Evolutionary conservation across 2,113 vertebrate genomes (phyloP), one percentile per base, ranked within the genome.

Genomic region (Edolisoma coerulescens): DNA sequence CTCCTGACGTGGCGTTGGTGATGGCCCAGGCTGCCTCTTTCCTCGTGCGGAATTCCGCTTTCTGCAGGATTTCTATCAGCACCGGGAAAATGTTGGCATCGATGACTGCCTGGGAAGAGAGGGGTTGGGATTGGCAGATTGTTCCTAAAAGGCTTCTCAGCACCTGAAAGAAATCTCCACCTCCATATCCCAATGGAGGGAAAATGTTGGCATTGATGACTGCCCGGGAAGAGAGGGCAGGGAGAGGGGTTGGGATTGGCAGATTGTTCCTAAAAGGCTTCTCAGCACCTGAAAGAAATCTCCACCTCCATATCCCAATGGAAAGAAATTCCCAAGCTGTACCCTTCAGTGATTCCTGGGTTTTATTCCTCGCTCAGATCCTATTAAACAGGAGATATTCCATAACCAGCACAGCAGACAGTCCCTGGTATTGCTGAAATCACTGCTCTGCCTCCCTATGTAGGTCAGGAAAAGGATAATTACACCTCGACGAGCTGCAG

Each of bases 1-100:
- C 99, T 94, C 99, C 99, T 5, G 99, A 99, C 0, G 99, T 99
- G 45, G 99, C 99, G 5, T 99, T 99, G 23, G 99, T 99, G 86
- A 99, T 99, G 41, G 99, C 99, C 99, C 99, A 99, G 1, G 99
- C 99, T 6, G 99, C 99, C 95, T 99, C 99, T 92, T 99, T 99
- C 97, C 99, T 98, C 47, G 99, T 99, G 54, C 99, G 99, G 95
- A 99, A 99, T 68, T 99, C 99, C 0, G 99, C 99, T 95, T 99
- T 99, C 97, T 99, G 99, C 79, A 99, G 97, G 89, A 99, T 99
- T 87, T 99, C 99, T 3, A 99, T 99, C 95, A 99, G 98, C 37
- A 99, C 99, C 3, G 99, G 99, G 95, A 99, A 99, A 56, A 99
- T 99, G 98, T 99, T 99, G 93, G 99, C 99, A 80, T 99, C 99